These are phyloP conservation scores for Mnemiopsis leidyi DNA, from an alignment of 37 sponge, comb jelly and placozoan species.

Conservation along the genomic window DNA sequence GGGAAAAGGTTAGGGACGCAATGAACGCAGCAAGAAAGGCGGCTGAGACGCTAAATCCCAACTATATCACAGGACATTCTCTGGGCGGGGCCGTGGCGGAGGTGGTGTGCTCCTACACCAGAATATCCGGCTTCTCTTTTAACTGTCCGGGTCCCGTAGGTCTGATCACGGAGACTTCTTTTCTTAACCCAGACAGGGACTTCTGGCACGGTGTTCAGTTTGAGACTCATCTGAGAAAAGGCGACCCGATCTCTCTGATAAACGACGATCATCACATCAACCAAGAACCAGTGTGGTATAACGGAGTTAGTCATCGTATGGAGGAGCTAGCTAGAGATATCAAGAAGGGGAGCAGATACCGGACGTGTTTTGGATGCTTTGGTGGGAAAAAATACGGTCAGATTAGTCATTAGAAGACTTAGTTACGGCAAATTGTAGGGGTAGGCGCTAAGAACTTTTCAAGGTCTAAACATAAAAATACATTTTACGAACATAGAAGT, in stretches of 20 bases:
- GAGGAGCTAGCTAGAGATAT: not conserved
- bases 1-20: not conserved
- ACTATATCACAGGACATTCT: not conserved
- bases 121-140: not conserved
- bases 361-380: not conserved
- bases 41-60: not conserved
- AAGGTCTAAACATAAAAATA: too few relatives aligned
- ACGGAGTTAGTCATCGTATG: not conserved
- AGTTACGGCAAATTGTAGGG: too few relatives aligned
- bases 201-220: slow-evolving; percentile 2
- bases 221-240: not conserved
- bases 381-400: not conserved
- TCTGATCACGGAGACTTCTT: not conserved
- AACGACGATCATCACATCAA: slow-evolving; percentile 1
- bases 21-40: not conserved
- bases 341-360: too few relatives aligned
- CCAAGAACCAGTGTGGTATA: not conserved
- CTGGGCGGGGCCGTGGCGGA: slow-evolving; percentile 17
- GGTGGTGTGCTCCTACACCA: not conserved
- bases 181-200: not conserved
- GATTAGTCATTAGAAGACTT: too few relatives aligned
- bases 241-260: not conserved
- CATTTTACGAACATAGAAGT: too few relatives aligned
- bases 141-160: slow-evolving; percentile 36
- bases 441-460: too few relatives aligned